These are phyloP conservation scores for Odontesthes bonariensis DNA, from an alignment of 2,113 vertebrate genomes.

Conservation along the genomic window DNA sequence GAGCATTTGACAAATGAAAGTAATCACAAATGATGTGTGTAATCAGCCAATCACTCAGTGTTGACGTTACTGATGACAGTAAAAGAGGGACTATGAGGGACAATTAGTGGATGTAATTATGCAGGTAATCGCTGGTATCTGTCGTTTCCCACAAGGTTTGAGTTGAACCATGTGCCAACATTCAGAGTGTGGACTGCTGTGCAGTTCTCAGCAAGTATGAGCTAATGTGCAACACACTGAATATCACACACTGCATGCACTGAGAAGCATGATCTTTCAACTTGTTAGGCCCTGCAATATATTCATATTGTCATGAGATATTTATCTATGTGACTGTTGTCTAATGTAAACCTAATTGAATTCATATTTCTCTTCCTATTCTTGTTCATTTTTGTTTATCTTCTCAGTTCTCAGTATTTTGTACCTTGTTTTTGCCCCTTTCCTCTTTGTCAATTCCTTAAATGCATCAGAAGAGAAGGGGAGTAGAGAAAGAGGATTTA, in stretches of 20 bases:
- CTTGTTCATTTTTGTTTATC: too few species aligned
- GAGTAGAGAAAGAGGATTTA: too few species aligned
- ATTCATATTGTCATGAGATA: not conserved
- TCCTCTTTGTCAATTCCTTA: too few species aligned
- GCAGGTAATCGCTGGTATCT: slow-evolving; percentile 29
- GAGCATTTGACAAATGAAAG: slow-evolving; percentile 23
- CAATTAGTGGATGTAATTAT: slow-evolving; percentile 31
- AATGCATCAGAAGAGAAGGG: too few species aligned
- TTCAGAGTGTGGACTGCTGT: not conserved
- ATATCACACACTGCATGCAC: not conserved
- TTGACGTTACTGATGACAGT: slow-evolving; percentile 48
- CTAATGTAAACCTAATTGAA: too few species aligned
- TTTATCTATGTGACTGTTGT: too few species aligned
- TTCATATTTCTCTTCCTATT: too few species aligned
- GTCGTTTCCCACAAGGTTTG: not conserved
- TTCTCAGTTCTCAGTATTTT: too few species aligned
- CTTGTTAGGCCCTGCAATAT: too few species aligned
- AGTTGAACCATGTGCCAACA: not conserved
- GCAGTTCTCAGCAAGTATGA: not conserved
- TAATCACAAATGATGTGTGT: slow-evolving; percentile 58
- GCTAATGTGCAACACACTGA: not conserved
- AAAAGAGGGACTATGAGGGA: slow-evolving; percentile 25
- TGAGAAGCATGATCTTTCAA: too few species aligned
- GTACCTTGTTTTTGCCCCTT: too few species aligned
- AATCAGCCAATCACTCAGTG: slow-evolving; percentile 44